These are phyloP conservation scores for Caenorhabditis drosophilae DNA, from an alignment of 2,888 invertebrate species.

Conservation along the genomic window DNA sequence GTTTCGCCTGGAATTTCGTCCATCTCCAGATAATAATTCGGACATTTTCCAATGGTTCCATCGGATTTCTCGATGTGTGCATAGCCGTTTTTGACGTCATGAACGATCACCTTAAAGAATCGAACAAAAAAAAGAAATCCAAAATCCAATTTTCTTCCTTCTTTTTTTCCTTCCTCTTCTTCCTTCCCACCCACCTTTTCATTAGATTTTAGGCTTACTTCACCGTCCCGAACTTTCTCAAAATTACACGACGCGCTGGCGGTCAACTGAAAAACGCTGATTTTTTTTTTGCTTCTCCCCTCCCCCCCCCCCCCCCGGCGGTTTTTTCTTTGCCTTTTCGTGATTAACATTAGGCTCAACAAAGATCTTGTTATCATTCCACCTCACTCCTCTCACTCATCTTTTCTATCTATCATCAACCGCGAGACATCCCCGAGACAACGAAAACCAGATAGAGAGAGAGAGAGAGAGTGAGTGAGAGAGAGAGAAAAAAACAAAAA, in stretches of 20 bases:
- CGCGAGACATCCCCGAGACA: too few relatives aligned
- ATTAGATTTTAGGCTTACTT: conserved; percentile 22
- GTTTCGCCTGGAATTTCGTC: conserved; percentile 37
- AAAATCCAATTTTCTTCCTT: neutral
- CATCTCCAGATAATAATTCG: conserved; percentile 34
- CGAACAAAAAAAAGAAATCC: neutral
- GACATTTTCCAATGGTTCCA: conserved; percentile 36
- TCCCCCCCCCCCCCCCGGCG: too few relatives aligned
- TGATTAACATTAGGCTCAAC: too few relatives aligned
- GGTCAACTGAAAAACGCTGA: conserved; percentile 20
- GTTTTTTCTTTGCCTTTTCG: neutral
- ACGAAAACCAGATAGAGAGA: too few relatives aligned
- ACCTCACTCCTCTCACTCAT: conserved; percentile 23
- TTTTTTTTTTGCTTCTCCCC: neutral
- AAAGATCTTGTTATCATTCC: neutral
- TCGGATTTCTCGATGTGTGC: conserved; percentile 28
- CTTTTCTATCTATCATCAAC: too few relatives aligned
- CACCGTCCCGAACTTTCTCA: conserved; percentile 21
- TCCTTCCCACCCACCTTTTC: conserved; percentile 32
- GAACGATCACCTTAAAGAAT: conserved; percentile 15
- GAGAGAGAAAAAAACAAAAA: too few relatives aligned
- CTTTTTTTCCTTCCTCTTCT: neutral
- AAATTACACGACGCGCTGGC: conserved; percentile 28
- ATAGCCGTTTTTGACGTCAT: conserved; percentile 22
- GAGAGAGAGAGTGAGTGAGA: too few relatives aligned